phyloP scores from a whole-genome alignment of 2,797 vertebrate genomes.

The Lepus oiostolus region DNA sequence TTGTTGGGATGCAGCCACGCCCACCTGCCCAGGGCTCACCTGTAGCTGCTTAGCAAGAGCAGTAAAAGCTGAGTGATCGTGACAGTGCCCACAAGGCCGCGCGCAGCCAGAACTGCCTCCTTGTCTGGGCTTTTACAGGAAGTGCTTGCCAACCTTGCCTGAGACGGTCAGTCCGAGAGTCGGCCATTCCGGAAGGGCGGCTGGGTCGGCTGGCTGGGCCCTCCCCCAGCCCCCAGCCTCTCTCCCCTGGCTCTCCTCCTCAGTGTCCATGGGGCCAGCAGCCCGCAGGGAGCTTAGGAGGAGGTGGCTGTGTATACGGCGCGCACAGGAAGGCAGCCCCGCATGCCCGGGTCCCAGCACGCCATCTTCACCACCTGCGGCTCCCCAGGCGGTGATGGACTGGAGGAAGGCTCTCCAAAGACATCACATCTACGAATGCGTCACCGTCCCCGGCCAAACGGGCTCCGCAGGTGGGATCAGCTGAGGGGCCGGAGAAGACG shows the following conservation, averaged over 20 bases:
- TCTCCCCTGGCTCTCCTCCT: too few relatives aligned
- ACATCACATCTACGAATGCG: fast-evolving
- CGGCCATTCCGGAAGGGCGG: background rate
- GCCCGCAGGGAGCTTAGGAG: background rate
- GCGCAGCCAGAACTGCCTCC: background rate
- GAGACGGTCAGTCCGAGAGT: background rate
- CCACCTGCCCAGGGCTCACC: fast-evolving
- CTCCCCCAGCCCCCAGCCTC: too few relatives aligned
- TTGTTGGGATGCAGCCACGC: background rate
- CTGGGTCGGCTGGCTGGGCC: background rate
- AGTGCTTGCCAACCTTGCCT: background rate
- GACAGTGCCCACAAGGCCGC: background rate
- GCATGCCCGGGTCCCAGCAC: fast-evolving
- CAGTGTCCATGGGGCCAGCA: background rate
- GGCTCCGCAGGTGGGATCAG: too few relatives aligned
- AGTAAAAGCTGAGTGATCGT: fast-evolving
- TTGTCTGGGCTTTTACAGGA: background rate
- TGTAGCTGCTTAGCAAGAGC: too few relatives aligned
- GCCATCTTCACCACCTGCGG: background rate
- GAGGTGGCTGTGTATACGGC: fast-evolving
- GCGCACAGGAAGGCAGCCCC: background rate
- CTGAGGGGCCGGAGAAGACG: too few relatives aligned
- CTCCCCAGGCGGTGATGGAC: background rate
- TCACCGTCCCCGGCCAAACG: background rate
- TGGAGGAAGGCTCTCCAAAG: background rate